Evolutionary conservation across 2,113 vertebrate species (phyloP).

Genomic region (Lepus timidus): DNA sequence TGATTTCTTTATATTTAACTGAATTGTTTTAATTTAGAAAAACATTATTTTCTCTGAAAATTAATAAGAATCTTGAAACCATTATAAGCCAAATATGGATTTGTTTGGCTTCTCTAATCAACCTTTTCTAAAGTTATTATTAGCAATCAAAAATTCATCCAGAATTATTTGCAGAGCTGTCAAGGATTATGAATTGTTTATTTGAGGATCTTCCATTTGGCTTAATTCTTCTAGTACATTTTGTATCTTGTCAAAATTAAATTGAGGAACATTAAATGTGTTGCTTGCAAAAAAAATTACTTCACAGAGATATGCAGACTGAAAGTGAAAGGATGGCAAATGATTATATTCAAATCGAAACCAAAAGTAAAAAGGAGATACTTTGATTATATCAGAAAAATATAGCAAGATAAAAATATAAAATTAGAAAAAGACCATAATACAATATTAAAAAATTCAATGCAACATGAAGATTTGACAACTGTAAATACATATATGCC

Average conservation of each 20-base stretch:
- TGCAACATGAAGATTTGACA: too few relatives aligned
- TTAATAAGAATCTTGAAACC: neutral
- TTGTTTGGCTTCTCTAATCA: slow-evolving; percentile 7
- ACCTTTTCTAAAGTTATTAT: slow-evolving; percentile 51
- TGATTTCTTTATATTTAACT: slow-evolving; percentile 25
- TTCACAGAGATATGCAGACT: too few relatives aligned
- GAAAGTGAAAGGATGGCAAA: too few relatives aligned
- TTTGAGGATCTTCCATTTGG: slow-evolving; percentile 36
- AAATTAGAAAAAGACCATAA: too few relatives aligned
- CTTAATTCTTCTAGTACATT: slow-evolving; percentile 30
- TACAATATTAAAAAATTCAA: too few relatives aligned
- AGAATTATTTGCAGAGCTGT: neutral
- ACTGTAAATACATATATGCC: too few relatives aligned
- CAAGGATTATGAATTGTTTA: neutral
- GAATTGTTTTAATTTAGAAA: slow-evolving; percentile 21
- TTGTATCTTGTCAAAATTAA: slow-evolving; percentile 45
- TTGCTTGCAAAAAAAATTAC: too few relatives aligned
- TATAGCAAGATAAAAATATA: too few relatives aligned
- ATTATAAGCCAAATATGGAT: slow-evolving; percentile 13
- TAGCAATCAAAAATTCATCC: slow-evolving; percentile 17
- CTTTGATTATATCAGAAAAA: too few relatives aligned
- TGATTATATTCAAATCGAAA: too few relatives aligned
- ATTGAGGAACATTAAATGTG: slow-evolving; percentile 4
- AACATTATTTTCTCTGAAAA: slow-evolving; percentile 13
- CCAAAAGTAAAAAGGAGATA: too few relatives aligned